Evolutionary conservation across 2,797 vertebrate genomes (phyloP).

Genomic region (Knipowitschia caucasica): DNA sequence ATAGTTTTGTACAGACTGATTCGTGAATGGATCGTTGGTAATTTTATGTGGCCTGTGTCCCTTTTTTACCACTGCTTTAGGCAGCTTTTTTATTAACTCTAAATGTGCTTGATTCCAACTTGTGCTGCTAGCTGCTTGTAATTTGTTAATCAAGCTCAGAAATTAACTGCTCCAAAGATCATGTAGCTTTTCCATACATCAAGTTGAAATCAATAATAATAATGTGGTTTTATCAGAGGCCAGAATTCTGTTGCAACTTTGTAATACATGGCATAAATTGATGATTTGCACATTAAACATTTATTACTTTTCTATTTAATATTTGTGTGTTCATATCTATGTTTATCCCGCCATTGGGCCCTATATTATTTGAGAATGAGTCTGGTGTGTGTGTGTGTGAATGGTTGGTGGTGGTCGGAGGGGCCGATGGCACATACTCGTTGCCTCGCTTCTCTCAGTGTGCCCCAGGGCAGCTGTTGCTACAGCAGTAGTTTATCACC

Average conservation of each 20-base stretch:
- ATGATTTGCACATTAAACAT: constrained; percentile 65
- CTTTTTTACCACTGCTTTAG: constrained; percentile 60
- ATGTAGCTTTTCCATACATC: constrained; percentile 38
- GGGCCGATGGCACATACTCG: too few relatives aligned
- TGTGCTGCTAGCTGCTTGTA: constrained; percentile 68
- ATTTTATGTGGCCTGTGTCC: constrained; percentile 55
- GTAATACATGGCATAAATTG: constrained; percentile 54
- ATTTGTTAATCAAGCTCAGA: constrained; percentile 48
- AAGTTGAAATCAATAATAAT: constrained; percentile 26
- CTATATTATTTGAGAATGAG: too few relatives aligned
- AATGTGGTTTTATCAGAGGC: constrained; percentile 32
- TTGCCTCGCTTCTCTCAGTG: too few relatives aligned
- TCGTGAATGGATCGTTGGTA: constrained; percentile 37
- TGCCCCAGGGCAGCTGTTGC: too few relatives aligned
- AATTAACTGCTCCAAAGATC: constrained; percentile 41
- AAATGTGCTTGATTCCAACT: constrained; percentile 64
- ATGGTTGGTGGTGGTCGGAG: too few relatives aligned
- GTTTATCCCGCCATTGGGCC: not conserved
- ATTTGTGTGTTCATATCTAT: constrained; percentile 11
- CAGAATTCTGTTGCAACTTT: constrained; percentile 30
- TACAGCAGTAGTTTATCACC: too few relatives aligned
- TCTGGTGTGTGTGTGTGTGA: not conserved
- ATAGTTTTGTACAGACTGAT: constrained; percentile 64
- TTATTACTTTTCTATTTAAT: constrained; percentile 48
- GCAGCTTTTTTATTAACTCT: constrained; percentile 52